These are phyloP conservation scores for Scaeva pyrastri DNA, from an alignment of 2,888 invertebrate genomes.

Conservation along the genomic window DNA sequence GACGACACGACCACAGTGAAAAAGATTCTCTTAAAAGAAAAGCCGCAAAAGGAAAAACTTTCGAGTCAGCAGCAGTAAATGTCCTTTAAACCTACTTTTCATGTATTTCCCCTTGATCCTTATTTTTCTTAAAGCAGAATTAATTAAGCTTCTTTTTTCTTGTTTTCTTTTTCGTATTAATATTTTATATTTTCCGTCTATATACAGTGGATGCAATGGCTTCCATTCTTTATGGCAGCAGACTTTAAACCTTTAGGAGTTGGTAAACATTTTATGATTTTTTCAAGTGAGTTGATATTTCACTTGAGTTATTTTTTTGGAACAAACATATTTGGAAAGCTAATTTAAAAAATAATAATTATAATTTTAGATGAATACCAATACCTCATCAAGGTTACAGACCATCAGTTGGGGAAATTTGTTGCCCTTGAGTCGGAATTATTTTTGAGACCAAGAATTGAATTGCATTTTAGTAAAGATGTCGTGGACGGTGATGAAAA, in stretches of 20 bases:
- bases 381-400: slow-evolving; percentile 65
- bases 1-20: slow-evolving; percentile 15
- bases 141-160: slow-evolving; percentile 44
- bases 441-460: slow-evolving; percentile 69
- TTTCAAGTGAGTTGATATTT: slow-evolving; percentile 67
- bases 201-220: slow-evolving; percentile 76
- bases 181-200: slow-evolving; percentile 8
- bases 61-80: slow-evolving; percentile 48
- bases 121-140: slow-evolving; percentile 24
- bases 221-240: slow-evolving; percentile 74
- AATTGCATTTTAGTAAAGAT: slow-evolving; percentile 51
- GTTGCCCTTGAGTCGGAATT: slow-evolving; percentile 68
- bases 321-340: not conserved
- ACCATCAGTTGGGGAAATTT: slow-evolving; percentile 54
- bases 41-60: slow-evolving; percentile 44
- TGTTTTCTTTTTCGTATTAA: not conserved
- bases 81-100: slow-evolving; percentile 18
- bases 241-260: slow-evolving; percentile 72
- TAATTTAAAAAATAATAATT: not conserved
- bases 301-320: slow-evolving; percentile 1
- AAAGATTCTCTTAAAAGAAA: slow-evolving; percentile 37
- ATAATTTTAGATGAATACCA: slow-evolving; percentile 49
- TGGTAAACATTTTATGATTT: slow-evolving; percentile 75
- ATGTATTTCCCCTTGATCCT: not conserved
- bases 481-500: not conserved